A percentile compares a stretch with the other conserved stretches of the same genome.
Conservation (phyloP, 2,888 invertebrate species). For the Lasioglossum oenotherae region DNA sequence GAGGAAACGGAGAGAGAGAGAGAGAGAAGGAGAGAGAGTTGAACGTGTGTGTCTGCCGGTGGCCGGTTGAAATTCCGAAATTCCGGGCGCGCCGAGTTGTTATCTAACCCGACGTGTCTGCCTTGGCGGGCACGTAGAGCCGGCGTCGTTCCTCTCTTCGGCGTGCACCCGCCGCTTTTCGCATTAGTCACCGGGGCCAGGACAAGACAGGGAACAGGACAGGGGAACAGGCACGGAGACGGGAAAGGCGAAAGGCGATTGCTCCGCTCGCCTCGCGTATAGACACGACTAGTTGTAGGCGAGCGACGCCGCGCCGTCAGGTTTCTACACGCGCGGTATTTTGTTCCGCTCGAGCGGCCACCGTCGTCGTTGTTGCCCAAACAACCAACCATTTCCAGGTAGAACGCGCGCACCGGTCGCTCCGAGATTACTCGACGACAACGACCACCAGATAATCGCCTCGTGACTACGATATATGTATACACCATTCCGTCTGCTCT, state of each 20-base stretch:
- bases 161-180: constrained; percentile 49
- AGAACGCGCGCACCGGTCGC: constrained; percentile 46
- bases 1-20: background rate
- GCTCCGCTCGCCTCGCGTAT: constrained; percentile 20
- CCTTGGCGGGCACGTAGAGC: background rate
- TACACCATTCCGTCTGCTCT: background rate
- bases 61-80: constrained; percentile 47
- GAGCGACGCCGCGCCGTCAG: constrained; percentile 44
- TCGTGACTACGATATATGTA: background rate
- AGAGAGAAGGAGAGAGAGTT: background rate
- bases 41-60: constrained; percentile 17
- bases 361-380: constrained; percentile 52
- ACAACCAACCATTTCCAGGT: constrained; percentile 60
- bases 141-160: constrained; percentile 19
- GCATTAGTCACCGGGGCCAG: constrained; percentile 69
- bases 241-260: constrained; percentile 71
- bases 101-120: constrained; percentile 54
- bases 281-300: constrained; percentile 32
- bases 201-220: background rate
- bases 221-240: constrained; percentile 6
- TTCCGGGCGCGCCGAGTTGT: constrained; percentile 60
- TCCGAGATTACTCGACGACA: constrained; percentile 47
- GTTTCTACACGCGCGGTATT: constrained; percentile 54
- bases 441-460: constrained; percentile 25
- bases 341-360: constrained; percentile 64